These are phyloP conservation scores for Oscheius onirici DNA, from an alignment of 2,888 invertebrate species.

Conservation along the genomic window DNA sequence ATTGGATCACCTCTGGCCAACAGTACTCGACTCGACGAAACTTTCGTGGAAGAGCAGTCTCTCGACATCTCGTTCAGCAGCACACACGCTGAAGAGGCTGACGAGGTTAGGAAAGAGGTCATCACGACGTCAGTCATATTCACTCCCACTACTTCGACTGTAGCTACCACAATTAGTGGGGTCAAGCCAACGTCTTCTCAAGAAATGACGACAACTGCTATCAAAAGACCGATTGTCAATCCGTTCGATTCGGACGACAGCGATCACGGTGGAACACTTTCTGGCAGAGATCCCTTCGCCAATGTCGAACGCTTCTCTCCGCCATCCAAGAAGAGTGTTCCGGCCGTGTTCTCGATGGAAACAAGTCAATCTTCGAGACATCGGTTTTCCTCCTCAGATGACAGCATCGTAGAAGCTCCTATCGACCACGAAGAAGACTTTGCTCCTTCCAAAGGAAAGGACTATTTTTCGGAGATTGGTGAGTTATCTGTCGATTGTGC, in stretches of 20 bases:
- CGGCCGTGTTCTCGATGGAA: background rate
- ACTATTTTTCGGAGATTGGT: slow-evolving; percentile 32
- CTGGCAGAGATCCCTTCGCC: slow-evolving; percentile 56
- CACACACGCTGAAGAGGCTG: slow-evolving; percentile 19
- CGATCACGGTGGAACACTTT: slow-evolving; percentile 46
- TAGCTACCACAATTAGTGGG: background rate
- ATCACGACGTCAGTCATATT: background rate
- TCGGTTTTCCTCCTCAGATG: slow-evolving; percentile 49
- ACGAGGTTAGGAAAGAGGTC: background rate
- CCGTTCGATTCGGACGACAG: slow-evolving; percentile 52
- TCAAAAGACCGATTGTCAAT: slow-evolving; percentile 29
- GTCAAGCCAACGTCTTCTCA: too few relatives aligned
- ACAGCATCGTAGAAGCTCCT: slow-evolving; percentile 53
- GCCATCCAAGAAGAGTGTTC: slow-evolving; percentile 2
- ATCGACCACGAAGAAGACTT: slow-evolving; percentile 46
- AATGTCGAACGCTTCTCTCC: slow-evolving; percentile 1
- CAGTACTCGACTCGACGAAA: slow-evolving; percentile 46
- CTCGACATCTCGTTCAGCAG: slow-evolving; percentile 41
- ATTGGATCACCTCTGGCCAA: slow-evolving; percentile 51
- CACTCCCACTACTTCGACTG: background rate
- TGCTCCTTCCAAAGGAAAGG: background rate
- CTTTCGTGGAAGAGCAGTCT: slow-evolving; percentile 46
- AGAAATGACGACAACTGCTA: background rate
- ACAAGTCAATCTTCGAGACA: background rate
- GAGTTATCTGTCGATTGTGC: background rate